Conservation (phyloP, 2,797 vertebrate species). For the Potorous gilbertii region DNA sequence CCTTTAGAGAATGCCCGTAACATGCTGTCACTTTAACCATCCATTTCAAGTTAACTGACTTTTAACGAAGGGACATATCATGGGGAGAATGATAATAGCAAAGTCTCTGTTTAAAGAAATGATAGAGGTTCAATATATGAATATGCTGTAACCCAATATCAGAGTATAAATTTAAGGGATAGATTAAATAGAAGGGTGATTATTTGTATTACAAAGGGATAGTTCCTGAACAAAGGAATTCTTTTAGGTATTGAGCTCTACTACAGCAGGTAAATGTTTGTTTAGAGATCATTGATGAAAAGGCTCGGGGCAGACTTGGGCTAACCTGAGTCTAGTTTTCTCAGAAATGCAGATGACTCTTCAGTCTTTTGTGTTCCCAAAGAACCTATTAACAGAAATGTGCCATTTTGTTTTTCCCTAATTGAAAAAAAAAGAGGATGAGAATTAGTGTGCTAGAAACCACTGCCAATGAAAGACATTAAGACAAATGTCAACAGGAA, state of each 20-base stretch:
- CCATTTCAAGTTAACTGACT: slow-evolving; percentile 50
- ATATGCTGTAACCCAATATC: neutral
- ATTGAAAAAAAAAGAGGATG: neutral
- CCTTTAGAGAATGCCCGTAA: slow-evolving; percentile 47
- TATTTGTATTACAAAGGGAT: neutral
- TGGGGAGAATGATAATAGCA: slow-evolving; percentile 16
- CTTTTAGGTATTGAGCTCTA: neutral
- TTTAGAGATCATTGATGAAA: slow-evolving; percentile 3
- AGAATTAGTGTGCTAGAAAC: neutral
- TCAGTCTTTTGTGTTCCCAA: slow-evolving; percentile 1
- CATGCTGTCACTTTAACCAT: slow-evolving; percentile 40
- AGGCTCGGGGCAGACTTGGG: neutral
- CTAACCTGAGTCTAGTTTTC: neutral
- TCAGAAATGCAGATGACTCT: neutral
- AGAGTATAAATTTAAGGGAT: neutral
- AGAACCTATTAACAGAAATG: neutral
- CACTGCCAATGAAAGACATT: neutral
- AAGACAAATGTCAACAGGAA: neutral
- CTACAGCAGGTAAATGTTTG: neutral
- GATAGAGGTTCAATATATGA: neutral
- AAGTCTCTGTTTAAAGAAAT: neutral
- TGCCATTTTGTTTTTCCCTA: neutral
- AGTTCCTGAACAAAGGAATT: neutral
- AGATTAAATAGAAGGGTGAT: neutral
- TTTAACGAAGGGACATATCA: slow-evolving; percentile 29